Conservation (phyloP, 37 sponge, comb jelly and placozoan genomes). For the Aplysina aerophoba region DNA sequence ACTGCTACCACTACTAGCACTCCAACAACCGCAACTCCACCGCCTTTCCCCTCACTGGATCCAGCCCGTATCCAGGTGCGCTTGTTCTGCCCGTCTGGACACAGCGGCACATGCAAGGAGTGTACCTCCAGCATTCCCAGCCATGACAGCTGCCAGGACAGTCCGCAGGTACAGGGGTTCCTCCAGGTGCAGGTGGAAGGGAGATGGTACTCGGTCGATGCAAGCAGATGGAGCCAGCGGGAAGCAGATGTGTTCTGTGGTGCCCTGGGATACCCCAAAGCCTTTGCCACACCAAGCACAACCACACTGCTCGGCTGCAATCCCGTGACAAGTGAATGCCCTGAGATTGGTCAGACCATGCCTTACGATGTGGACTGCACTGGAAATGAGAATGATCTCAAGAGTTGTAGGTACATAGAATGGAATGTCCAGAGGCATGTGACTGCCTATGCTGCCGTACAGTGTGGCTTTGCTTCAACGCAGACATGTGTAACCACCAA, state of each 20-base stretch:
- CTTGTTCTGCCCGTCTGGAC: conserved; percentile 8
- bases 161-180: conserved; percentile 55
- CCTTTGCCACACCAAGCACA: neutral
- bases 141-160: conserved; percentile 29
- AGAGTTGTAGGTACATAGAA: neutral
- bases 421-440: neutral
- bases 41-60: conserved; percentile 38
- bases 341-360: neutral
- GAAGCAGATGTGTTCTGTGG: conserved; percentile 21
- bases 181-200: conserved; percentile 44
- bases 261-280: conserved; percentile 2
- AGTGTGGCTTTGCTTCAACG: conserved; percentile 56
- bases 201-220: conserved; percentile 55
- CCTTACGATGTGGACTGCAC: conserved; percentile 22
- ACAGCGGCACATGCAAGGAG: conserved; percentile 42
- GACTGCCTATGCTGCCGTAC: conserved; percentile 47
- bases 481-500: conserved; percentile 13
- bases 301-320: neutral
- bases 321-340: neutral
- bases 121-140: conserved; percentile 40
- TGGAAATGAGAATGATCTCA: neutral
- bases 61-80: neutral
- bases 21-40: conserved; percentile 29
- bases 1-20: neutral
- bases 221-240: neutral